These are phyloP conservation scores for Rhagoletis pomonella DNA, from an alignment of 1,140 invertebrate species.

Conservation along the genomic window DNA sequence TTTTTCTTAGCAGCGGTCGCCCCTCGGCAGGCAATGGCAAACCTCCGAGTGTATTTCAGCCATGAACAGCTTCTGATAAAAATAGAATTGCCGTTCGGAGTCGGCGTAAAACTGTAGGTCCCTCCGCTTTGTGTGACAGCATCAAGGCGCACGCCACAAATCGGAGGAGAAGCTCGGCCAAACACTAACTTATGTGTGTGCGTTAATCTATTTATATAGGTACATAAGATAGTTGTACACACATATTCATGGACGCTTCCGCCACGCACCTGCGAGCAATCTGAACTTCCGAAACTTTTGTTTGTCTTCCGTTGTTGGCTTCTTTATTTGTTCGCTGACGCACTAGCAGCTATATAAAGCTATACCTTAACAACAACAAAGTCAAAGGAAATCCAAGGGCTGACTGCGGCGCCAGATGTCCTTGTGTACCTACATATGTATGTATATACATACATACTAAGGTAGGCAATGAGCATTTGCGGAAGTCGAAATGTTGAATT, in stretches of 20 bases:
- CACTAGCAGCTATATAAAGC: not conserved
- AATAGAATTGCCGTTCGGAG: no score
- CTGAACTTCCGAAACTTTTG: conserved; percentile 33
- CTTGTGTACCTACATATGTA: no score
- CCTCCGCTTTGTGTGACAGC: not conserved
- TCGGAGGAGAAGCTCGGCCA: no score
- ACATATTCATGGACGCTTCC: not conserved
- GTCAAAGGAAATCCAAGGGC: not conserved
- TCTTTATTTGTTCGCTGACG: conserved; percentile 28
- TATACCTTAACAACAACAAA: not conserved
- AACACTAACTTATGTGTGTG: no score
- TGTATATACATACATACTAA: no score
- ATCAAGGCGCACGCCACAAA: not conserved
- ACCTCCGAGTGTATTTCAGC: no score
- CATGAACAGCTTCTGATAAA: no score
- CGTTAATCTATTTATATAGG: no score
- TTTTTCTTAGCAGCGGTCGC: no score
- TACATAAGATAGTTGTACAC: not conserved
- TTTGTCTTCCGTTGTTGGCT: conserved; percentile 30
- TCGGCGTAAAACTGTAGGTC: no score
- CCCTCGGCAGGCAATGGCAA: no score
- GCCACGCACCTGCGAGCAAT: conserved; percentile 25
- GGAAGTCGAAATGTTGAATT: conserved; percentile 1
- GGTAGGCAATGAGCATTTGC: not conserved
- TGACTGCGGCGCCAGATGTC: not conserved